A percentile compares a stretch with the other conserved stretches of the same genome.
These are phyloP conservation scores for Asteroscopus sphinx DNA, from an alignment of 2,888 invertebrate genomes.

Conservation along the genomic window DNA sequence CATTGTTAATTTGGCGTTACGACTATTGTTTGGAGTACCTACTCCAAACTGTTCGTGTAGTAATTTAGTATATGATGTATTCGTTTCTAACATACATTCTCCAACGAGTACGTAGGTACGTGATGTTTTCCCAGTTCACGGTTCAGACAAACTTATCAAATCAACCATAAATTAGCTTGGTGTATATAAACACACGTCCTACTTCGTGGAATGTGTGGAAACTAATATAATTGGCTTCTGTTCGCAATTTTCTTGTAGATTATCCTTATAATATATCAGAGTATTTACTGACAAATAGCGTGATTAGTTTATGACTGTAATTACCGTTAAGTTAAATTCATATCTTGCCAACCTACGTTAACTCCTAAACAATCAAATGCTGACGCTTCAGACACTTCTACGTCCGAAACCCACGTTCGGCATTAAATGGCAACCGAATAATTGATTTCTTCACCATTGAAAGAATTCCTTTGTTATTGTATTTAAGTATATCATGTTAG, in stretches of 20 bases:
- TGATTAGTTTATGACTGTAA: slow-evolving; percentile 17
- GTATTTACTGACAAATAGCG: slow-evolving; percentile 1
- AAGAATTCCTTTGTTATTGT: slow-evolving; percentile 4
- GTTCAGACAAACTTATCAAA: slow-evolving; percentile 11
- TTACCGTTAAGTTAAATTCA: slow-evolving; percentile 22
- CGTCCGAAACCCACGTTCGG: neutral
- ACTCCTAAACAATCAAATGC: slow-evolving; percentile 26
- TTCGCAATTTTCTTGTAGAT: slow-evolving; percentile 2
- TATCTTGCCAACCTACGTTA: slow-evolving; percentile 19
- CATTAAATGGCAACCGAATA: slow-evolving; percentile 1
- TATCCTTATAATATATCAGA: slow-evolving; percentile 13
- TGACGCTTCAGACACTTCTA: slow-evolving; percentile 12
- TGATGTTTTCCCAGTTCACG: slow-evolving; percentile 18
- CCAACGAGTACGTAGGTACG: slow-evolving; percentile 11
- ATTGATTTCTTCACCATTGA: neutral
- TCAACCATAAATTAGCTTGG: slow-evolving; percentile 24
- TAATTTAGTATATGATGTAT: slow-evolving; percentile 23
- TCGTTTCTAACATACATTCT: slow-evolving; percentile 11
- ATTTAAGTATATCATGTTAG: neutral
- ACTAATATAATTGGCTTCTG: slow-evolving; percentile 8
- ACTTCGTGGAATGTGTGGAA: slow-evolving; percentile 8
- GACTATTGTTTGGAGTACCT: slow-evolving; percentile 18
- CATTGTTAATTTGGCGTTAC: slow-evolving; percentile 8
- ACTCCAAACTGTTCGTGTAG: slow-evolving; percentile 11
- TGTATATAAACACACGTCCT: slow-evolving; percentile 10